These are phyloP conservation scores for Lordiphosa mommai DNA, from an alignment of 1,140 invertebrate genomes.

Conservation along the genomic window DNA sequence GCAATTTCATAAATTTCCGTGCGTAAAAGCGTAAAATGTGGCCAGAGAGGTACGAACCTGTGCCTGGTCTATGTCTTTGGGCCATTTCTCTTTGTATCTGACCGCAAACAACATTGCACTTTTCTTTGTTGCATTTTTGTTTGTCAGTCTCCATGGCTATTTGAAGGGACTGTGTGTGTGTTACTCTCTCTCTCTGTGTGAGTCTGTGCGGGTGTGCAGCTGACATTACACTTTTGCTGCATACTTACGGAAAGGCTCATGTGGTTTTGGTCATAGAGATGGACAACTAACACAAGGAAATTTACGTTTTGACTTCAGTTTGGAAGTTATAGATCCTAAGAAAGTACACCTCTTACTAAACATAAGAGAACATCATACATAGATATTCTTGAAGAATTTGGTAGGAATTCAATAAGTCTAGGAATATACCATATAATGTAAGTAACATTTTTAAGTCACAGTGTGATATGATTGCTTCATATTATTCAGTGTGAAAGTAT, in stretches of 20 bases:
- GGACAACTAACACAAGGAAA: constrained; percentile 1
- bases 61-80: constrained; percentile 10
- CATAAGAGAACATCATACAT: too few species aligned
- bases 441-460: too few species aligned
- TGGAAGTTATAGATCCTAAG: too few species aligned
- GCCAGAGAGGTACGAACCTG: constrained; percentile 14
- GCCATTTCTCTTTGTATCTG: constrained; percentile 52
- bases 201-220: constrained; percentile 30
- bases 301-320: too few species aligned
- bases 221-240: constrained; percentile 43
- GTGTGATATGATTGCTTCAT: too few species aligned
- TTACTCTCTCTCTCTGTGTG: neutral
- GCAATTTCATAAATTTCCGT: constrained; percentile 69
- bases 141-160: constrained; percentile 16
- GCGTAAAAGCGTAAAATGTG: constrained; percentile 68
- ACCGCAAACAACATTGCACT: constrained; percentile 67
- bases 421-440: too few species aligned
- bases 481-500: too few species aligned
- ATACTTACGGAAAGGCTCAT: constrained; percentile 15
- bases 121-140: constrained; percentile 65
- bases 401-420: too few species aligned
- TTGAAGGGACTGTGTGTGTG: constrained; percentile 2
- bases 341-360: too few species aligned
- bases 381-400: too few species aligned
- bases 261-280: constrained; percentile 23